Evolutionary conservation across 2,113 vertebrate genomes (phyloP).

Genomic region (Montifringilla adamsi): DNA sequence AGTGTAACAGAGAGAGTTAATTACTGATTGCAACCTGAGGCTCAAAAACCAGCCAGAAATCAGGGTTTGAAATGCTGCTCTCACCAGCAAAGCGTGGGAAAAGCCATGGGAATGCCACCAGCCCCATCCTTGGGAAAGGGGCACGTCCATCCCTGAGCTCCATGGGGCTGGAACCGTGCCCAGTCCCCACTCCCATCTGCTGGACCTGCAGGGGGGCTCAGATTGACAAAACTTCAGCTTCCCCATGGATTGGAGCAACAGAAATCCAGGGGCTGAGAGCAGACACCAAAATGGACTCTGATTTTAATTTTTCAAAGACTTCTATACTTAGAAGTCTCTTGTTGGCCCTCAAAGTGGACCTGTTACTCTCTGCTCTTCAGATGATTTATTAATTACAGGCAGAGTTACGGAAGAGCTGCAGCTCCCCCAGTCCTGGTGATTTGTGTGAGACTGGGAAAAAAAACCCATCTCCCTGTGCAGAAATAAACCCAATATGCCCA

Average conservation of each 20-base stretch:
- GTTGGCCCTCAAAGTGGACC: constrained; percentile 51
- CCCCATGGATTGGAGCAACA: background rate
- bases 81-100: background rate
- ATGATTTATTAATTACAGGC: constrained; percentile 65
- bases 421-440: constrained; percentile 11
- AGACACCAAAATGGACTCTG: background rate
- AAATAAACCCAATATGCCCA: background rate
- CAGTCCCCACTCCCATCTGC: background rate
- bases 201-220: background rate
- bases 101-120: background rate
- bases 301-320: background rate
- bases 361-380: constrained; percentile 32
- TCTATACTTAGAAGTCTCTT: constrained; percentile 26
- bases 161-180: background rate
- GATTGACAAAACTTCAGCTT: background rate
- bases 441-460: constrained; percentile 6
- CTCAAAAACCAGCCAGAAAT: background rate
- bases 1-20: background rate
- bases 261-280: background rate
- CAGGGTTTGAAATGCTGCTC: background rate
- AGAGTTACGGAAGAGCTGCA: background rate
- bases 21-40: background rate
- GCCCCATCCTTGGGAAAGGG: background rate
- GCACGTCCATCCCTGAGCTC: background rate
- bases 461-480: background rate